A percentile compares a stretch with the other conserved stretches of the same genome.
Evolutionary conservation across 1,140 invertebrate genomes (phyloP).

Genomic region (Copidosoma floridanum): DNA sequence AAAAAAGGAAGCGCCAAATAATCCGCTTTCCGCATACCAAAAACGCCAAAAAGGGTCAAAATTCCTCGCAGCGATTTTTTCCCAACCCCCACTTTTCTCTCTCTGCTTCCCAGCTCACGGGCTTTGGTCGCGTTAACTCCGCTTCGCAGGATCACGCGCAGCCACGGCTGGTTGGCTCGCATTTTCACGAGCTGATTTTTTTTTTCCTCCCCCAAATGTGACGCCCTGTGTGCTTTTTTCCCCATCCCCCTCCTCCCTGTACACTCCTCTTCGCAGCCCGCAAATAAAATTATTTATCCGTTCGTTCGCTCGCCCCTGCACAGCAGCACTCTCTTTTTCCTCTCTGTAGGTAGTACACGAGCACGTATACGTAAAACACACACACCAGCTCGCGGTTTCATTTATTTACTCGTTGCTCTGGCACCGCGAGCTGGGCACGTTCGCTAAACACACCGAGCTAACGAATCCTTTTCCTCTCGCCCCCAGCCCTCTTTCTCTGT

Average conservation of each 20-base stretch:
- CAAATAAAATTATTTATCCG: conserved; percentile 46
- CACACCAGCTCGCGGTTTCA: conserved; percentile 41
- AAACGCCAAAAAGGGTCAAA: no score
- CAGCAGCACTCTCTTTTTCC: no score
- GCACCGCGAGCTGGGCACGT: conserved; percentile 37
- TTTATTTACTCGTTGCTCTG: conserved; percentile 44
- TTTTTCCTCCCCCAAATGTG: no score
- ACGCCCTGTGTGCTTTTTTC: conserved; percentile 22
- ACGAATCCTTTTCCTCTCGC: conserved; percentile 33
- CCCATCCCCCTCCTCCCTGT: conserved; percentile 25
- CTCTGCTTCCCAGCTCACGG: no score
- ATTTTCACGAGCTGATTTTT: background rate
- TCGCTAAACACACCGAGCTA: conserved; percentile 42
- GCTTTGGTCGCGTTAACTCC: conserved; percentile 17
- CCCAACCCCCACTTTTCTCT: background rate
- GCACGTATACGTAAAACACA: no score
- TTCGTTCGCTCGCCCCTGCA: conserved; percentile 23
- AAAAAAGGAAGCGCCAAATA: no score
- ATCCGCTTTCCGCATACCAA: no score
- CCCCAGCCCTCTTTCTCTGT: background rate
- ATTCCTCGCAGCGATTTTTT: background rate
- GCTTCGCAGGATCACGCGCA: conserved; percentile 11
- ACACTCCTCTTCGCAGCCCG: no score
- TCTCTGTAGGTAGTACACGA: conserved; percentile 22
- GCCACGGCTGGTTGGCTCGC: background rate